A percentile compares a stretch with the other conserved stretches of the same genome.
Conservation (phyloP, 2,113 vertebrate species). For the Podilymbus podiceps region DNA sequence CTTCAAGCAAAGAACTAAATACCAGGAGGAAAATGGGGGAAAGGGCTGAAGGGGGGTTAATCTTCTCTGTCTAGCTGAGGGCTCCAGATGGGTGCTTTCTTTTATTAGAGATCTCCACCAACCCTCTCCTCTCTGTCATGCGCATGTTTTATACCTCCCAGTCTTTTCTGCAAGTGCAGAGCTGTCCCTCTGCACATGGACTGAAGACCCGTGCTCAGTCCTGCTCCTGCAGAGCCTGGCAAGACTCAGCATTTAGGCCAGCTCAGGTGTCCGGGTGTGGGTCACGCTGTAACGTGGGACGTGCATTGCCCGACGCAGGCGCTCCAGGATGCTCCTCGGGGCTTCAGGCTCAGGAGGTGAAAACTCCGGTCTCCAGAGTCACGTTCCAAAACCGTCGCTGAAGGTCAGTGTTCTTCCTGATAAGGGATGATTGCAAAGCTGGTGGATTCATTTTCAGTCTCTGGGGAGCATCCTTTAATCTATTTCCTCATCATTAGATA, state of each 20-base stretch:
- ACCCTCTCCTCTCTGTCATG: neutral
- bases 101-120: neutral
- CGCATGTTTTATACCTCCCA: neutral
- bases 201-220: neutral
- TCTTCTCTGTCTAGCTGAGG: neutral
- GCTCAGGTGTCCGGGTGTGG: neutral
- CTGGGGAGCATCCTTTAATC: neutral
- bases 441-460: neutral
- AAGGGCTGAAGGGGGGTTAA: neutral
- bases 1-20: neutral
- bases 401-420: neutral
- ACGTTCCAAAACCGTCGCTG: neutral
- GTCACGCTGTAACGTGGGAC: accelerated
- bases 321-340: neutral
- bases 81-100: neutral
- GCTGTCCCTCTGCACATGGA: neutral
- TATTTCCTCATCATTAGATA: neutral
- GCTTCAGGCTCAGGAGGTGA: neutral
- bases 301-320: neutral
- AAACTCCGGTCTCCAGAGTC: neutral
- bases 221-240: neutral
- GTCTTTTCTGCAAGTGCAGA: neutral
- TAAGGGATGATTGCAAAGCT: neutral
- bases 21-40: neutral
- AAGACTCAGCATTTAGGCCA: neutral